phyloP scores from a whole-genome alignment of 2,113 vertebrate species.

The Microtus ochrogaster region DNA sequence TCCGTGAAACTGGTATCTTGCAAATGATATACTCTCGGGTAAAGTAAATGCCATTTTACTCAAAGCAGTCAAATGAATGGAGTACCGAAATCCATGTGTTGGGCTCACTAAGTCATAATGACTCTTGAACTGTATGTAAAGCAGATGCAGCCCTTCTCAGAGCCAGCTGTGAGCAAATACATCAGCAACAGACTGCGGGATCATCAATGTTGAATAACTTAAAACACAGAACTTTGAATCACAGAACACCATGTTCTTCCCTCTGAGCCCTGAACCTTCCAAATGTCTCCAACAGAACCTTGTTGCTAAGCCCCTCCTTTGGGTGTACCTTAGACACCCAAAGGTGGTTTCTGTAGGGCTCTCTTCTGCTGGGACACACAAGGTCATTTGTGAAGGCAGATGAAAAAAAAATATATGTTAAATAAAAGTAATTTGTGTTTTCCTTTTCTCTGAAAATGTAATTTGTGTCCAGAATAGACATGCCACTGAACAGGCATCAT shows the following conservation, averaged over 20 bases:
- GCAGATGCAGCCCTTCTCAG: conserved; percentile 7
- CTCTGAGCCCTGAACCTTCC: not conserved
- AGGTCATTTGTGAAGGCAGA: not conserved
- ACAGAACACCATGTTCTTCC: not conserved
- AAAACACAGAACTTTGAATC: not conserved
- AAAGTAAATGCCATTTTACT: conserved; percentile 29
- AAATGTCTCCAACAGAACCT: not conserved
- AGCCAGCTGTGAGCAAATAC: not conserved
- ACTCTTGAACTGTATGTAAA: conserved; percentile 24
- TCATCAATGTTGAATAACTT: not conserved
- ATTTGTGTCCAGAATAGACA: conserved; percentile 6
- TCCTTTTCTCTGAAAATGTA: not conserved
- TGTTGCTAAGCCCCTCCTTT: not conserved
- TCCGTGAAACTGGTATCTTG: not conserved
- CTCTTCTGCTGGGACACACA: not conserved
- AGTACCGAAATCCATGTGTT: not conserved
- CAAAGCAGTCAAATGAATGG: not conserved
- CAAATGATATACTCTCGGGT: not conserved
- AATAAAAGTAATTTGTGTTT: not conserved
- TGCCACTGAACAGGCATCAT: not conserved
- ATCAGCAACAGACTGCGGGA: not conserved
- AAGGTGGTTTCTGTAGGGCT: not conserved
- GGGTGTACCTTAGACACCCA: not conserved
- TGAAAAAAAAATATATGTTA: not conserved
- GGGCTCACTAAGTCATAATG: not conserved